phyloP scores from a whole-genome alignment of 2,113 vertebrate genomes.

The Vombatus ursinus region DNA sequence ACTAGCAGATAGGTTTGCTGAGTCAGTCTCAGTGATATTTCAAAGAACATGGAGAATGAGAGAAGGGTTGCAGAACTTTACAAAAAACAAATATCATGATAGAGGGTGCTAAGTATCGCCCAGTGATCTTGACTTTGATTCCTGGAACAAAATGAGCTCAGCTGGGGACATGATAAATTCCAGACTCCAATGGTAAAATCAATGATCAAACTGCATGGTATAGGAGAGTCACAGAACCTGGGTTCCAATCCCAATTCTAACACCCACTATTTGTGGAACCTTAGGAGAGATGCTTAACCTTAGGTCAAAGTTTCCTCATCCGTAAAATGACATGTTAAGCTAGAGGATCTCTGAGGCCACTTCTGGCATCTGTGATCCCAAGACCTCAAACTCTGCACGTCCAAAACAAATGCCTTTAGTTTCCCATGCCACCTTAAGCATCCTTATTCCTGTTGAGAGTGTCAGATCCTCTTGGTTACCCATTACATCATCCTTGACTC shows the following conservation, averaged over 20 bases:
- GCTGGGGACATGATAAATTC: too few relatives aligned
- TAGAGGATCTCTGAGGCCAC: not conserved
- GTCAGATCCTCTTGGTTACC: not conserved
- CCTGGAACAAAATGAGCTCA: not conserved
- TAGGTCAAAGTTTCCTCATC: not conserved
- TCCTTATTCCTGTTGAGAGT: not conserved
- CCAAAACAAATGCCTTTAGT: not conserved
- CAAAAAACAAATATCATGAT: not conserved
- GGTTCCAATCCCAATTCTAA: not conserved
- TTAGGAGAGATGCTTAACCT: not conserved
- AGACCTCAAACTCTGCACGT: not conserved
- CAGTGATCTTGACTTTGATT: not conserved
- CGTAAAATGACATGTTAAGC: not conserved
- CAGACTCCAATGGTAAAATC: too few relatives aligned
- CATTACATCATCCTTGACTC: not conserved
- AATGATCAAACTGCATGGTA: too few relatives aligned
- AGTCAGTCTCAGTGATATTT: not conserved
- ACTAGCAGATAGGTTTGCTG: not conserved
- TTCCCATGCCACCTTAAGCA: not conserved
- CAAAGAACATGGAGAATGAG: not conserved
- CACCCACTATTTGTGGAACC: too few relatives aligned
- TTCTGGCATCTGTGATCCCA: not conserved
- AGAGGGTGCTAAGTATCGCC: not conserved
- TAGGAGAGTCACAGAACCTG: not conserved
- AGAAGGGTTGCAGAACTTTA: not conserved